Percentiles rank a stretch among this genome's conserved stretches.
Evolutionary conservation across 2,888 invertebrate species (phyloP).

Genomic region (Drosophila nr. fundita): DNA sequence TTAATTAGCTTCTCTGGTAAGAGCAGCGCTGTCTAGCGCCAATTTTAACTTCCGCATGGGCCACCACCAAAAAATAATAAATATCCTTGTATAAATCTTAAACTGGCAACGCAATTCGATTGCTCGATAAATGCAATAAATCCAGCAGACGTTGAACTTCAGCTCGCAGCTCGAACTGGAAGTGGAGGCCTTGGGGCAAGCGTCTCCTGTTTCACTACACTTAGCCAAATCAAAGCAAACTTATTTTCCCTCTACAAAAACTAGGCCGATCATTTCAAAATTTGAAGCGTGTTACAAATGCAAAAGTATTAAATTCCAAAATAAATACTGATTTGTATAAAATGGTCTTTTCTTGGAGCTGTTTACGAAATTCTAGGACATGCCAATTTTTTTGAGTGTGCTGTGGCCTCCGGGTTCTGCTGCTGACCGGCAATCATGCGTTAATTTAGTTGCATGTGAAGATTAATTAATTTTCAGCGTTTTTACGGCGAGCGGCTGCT

Average conservation of each 20-base stretch:
- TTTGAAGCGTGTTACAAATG: neutral
- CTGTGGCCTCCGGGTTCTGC: slow-evolving; percentile 16
- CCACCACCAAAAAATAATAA: slow-evolving; percentile 27
- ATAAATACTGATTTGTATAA: neutral
- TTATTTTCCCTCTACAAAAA: neutral
- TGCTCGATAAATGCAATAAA: slow-evolving; percentile 76
- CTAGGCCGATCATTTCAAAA: neutral
- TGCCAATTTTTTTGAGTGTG: neutral
- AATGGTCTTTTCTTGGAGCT: neutral
- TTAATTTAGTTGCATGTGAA: slow-evolving; percentile 81
- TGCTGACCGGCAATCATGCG: slow-evolving; percentile 73
- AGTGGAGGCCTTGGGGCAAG: slow-evolving; percentile 29
- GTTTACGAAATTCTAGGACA: neutral
- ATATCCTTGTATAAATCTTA: slow-evolving; percentile 67
- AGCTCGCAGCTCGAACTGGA: slow-evolving; percentile 12
- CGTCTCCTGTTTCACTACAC: slow-evolving; percentile 19
- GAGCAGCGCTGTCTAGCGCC: slow-evolving; percentile 14
- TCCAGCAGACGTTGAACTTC: slow-evolving; percentile 57
- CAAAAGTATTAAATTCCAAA: neutral
- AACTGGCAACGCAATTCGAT: slow-evolving; percentile 72
- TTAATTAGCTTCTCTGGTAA: slow-evolving; percentile 59
- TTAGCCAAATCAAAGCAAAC: neutral
- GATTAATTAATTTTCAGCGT: slow-evolving; percentile 79
- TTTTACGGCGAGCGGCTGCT: slow-evolving; percentile 60
- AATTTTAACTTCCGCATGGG: slow-evolving; percentile 63